Percentiles rank a stretch among this genome's conserved stretches.
Conservation (phyloP, 2,888 invertebrate species). For the Chrysodeixis includens region DNA sequence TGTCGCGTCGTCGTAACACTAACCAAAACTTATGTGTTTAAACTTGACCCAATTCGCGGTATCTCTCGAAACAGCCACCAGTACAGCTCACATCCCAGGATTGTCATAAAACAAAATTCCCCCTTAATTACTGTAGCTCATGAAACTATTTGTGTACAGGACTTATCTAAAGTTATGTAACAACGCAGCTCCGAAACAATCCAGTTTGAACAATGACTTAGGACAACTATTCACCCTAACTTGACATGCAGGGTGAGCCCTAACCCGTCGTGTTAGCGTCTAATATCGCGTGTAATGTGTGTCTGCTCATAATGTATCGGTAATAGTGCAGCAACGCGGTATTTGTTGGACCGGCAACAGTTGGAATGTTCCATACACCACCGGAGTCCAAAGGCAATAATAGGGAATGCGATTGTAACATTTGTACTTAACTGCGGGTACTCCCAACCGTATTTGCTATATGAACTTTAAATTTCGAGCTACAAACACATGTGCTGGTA, state of each 20-base stretch:
- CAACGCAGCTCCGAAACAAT: slow-evolving; percentile 58
- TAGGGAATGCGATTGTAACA: slow-evolving; percentile 58
- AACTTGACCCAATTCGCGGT: slow-evolving; percentile 35
- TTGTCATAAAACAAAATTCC: slow-evolving; percentile 59
- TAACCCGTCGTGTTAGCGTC: slow-evolving; percentile 37
- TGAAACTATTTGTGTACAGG: slow-evolving; percentile 56
- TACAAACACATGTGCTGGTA: slow-evolving; percentile 7
- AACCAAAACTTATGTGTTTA: slow-evolving; percentile 41
- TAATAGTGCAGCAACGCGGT: slow-evolving; percentile 54
- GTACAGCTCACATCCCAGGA: slow-evolving; percentile 44
- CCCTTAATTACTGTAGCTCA: slow-evolving; percentile 52
- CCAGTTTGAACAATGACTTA: slow-evolving; percentile 61
- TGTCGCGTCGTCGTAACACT: slow-evolving; percentile 27
- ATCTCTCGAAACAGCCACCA: slow-evolving; percentile 48
- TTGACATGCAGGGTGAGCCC: slow-evolving; percentile 33
- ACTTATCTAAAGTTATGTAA: slow-evolving; percentile 61
- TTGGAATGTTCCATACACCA: slow-evolving; percentile 54
- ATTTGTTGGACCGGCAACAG: slow-evolving; percentile 59
- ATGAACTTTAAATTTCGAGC: slow-evolving; percentile 44
- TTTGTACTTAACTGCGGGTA: slow-evolving; percentile 58
- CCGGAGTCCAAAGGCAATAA: slow-evolving; percentile 56
- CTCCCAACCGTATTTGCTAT: slow-evolving; percentile 42
- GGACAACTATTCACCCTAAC: slow-evolving; percentile 45
- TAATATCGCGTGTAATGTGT: slow-evolving; percentile 38
- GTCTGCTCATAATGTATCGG: slow-evolving; percentile 47